Evolutionary conservation across 1,140 invertebrate species (phyloP), one percentile per base, ranked within the genome.

Genomic region (Ectropis grisescens): DNA sequence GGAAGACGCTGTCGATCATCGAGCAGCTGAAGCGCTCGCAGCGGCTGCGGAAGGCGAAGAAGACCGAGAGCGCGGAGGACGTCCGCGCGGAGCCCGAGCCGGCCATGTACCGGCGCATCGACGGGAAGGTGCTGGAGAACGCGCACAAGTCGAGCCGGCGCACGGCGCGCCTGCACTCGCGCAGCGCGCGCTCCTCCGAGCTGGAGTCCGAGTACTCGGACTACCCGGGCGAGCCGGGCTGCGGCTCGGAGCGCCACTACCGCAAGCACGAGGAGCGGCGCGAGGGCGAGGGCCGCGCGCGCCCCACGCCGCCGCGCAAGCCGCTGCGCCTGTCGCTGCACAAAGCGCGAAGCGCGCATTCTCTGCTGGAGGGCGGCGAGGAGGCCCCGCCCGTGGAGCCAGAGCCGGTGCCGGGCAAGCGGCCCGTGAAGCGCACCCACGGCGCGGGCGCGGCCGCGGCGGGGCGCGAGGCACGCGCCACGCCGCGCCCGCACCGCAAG

Each of bases 241-340:
- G 60, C 25, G 75, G 68, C 33, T 75, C 72, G 2, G 70, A 68
- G 41, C 38, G 81, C 32, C 74, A 82, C 34, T 82, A 82, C 43
- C 79, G 74, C 27, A 85, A 84, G 52, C 58, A 75, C 22, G 65
- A 78, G 1, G 62, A 75, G 4, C 41, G 48, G 23, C 48, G 64
- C 12, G 62, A 71, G 1, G 68, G 74, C 60, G 54, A 83, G 43
- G 51, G 59, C 2, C 85, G 70, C 50, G 82, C 82, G 1, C 76
- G 89, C 15, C 92, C 92, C 2, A 88, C 88, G 10, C 93, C 93
- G 2, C 93, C 93, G 10, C 90, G 93, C 54, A 95, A 95, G 60
- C 93, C 93, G 0, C 55, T 94, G 1, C 81, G 93, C 2, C 66
- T 95, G 2, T 94, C 92, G 1, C 68, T 95, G 1, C 93, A 94